These are phyloP conservation scores for Pammene aurita DNA, from an alignment of 2,888 invertebrate genomes.

Conservation along the genomic window DNA sequence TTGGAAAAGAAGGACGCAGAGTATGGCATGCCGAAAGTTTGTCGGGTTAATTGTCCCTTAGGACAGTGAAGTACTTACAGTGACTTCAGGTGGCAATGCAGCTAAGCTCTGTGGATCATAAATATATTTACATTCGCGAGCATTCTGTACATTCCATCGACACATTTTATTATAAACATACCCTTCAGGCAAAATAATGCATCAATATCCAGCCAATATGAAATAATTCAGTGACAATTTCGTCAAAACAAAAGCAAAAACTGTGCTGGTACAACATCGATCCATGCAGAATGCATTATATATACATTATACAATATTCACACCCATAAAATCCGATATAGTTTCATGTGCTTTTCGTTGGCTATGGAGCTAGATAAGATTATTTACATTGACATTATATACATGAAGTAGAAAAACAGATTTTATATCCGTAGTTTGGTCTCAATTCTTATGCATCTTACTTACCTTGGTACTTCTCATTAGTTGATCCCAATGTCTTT, in stretches of 20 bases:
- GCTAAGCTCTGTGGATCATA: slow-evolving; percentile 90
- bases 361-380: slow-evolving; percentile 47
- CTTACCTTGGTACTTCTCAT: slow-evolving; percentile 97
- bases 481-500: slow-evolving; percentile 98
- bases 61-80: slow-evolving; percentile 85
- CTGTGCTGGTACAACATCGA: slow-evolving; percentile 51
- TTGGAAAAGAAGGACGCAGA: slow-evolving; percentile 10
- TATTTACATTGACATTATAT: slow-evolving; percentile 54
- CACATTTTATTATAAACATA: slow-evolving; percentile 36
- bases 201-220: slow-evolving; percentile 32
- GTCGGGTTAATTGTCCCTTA: slow-evolving; percentile 40
- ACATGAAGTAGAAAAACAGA: slow-evolving; percentile 43
- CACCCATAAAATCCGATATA: slow-evolving; percentile 51
- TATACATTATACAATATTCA: slow-evolving; percentile 47
- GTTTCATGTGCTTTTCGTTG: slow-evolving; percentile 51
- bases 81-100: slow-evolving; percentile 90
- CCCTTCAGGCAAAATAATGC: slow-evolving; percentile 41
- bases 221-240: slow-evolving; percentile 39
- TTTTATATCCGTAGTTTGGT: slow-evolving; percentile 8
- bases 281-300: slow-evolving; percentile 48
- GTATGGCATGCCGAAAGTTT: slow-evolving; percentile 21
- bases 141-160: slow-evolving; percentile 39
- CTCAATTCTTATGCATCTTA: background rate
- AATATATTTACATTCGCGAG: slow-evolving; percentile 79
- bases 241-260: slow-evolving; percentile 44